Conservation (phyloP, 2,797 vertebrate genomes). For the Macropodus opercularis region DNA sequence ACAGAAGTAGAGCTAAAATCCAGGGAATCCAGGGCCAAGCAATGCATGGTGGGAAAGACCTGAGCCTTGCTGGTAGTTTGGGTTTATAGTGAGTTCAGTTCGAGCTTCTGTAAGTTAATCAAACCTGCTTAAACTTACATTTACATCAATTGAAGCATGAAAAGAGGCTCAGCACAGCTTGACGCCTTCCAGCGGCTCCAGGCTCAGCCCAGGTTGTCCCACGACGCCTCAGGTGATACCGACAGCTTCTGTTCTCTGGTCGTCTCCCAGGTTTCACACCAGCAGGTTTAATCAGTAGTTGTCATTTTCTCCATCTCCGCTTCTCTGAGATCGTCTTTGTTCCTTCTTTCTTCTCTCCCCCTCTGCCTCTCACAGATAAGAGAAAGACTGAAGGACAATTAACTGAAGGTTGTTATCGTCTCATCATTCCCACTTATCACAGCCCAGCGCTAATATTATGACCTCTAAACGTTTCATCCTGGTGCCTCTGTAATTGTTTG, state of each 20-base stretch:
- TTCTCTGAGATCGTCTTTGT: neutral
- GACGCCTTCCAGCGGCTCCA: constrained; percentile 32
- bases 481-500: constrained; percentile 35
- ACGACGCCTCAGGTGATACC: neutral
- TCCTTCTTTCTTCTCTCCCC: neutral
- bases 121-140: constrained; percentile 24
- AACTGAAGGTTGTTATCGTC: constrained; percentile 15
- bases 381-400: constrained; percentile 25
- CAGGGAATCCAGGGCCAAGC: too few species aligned
- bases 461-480: constrained; percentile 42
- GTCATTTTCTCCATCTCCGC: too few species aligned
- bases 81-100: neutral
- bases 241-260: constrained; percentile 4
- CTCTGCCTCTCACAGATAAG: neutral
- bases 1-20: too few species aligned
- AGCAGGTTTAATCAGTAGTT: neutral
- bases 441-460: constrained; percentile 25
- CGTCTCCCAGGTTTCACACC: neutral
- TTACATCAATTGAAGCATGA: constrained; percentile 11
- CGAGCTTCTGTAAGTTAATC: neutral
- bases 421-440: constrained; percentile 21
- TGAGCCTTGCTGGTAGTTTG: too few species aligned
- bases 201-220: constrained; percentile 21
- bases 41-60: too few species aligned
- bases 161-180: constrained; percentile 1